Percentiles rank a stretch among this genome's conserved stretches.
phyloP scores from a whole-genome alignment of 2,888 invertebrate species.

The Nemapogon koenigi region DNA sequence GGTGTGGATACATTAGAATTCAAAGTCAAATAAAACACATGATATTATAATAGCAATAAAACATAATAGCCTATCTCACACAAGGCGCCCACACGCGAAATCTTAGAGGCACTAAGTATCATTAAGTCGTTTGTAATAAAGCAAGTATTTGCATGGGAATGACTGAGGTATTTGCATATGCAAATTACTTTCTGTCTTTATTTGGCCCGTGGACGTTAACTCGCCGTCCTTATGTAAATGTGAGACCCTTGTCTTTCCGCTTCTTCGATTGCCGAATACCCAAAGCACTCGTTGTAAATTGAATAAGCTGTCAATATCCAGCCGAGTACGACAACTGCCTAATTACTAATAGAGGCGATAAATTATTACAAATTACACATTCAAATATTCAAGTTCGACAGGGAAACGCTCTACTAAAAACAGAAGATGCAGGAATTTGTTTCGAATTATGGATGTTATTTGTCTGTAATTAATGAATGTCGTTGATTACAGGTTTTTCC shows the following conservation, averaged over 20 bases:
- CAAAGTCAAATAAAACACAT: too few species aligned
- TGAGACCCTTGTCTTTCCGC: constrained; percentile 26
- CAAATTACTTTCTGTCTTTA: constrained; percentile 56
- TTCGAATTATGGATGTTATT: too few species aligned
- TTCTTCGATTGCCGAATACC: constrained; percentile 24
- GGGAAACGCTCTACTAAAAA: too few species aligned
- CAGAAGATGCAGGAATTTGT: too few species aligned
- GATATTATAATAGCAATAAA: too few species aligned
- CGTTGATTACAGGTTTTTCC: too few species aligned
- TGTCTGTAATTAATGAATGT: too few species aligned
- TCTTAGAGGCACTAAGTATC: too few species aligned
- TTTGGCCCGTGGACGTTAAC: constrained; percentile 50
- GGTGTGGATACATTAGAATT: too few species aligned
- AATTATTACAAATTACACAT: constrained; percentile 8
- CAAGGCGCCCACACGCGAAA: too few species aligned
- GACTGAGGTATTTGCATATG: constrained; percentile 58
- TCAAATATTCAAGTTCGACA: too few species aligned
- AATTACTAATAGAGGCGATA: constrained; percentile 8
- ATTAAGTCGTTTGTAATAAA: constrained; percentile 57
- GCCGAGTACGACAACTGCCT: neutral
- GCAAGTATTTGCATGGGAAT: constrained; percentile 57
- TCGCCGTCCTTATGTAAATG: constrained; percentile 47
- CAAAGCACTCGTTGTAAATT: constrained; percentile 26
- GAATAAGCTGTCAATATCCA: constrained; percentile 14
- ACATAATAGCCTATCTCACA: too few species aligned